Evolutionary conservation across 2,888 invertebrate species (phyloP).

Genomic region (Hirtodrosophila alboralis): DNA sequence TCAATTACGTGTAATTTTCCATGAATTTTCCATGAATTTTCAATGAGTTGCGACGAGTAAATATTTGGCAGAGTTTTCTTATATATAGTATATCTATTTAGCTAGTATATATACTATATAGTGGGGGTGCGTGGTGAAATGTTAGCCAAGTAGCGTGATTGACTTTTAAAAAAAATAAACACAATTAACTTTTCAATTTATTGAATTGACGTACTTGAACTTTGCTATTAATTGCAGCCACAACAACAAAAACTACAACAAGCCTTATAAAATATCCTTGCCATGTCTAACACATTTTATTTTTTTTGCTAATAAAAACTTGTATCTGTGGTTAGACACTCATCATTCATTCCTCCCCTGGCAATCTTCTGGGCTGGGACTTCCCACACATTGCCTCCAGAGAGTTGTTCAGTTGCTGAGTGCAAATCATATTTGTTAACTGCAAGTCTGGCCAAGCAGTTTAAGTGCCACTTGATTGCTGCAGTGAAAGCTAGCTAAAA

Average conservation of each 20-base stretch:
- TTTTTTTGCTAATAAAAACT: conserved; percentile 22
- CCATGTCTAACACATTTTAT: conserved; percentile 10
- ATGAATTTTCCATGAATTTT: conserved; percentile 70
- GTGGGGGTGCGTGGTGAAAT: conserved; percentile 12
- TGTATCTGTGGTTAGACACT: conserved; percentile 2
- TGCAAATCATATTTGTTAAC: conserved; percentile 35
- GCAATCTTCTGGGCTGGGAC: neutral
- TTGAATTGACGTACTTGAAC: conserved; percentile 45
- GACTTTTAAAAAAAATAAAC: conserved; percentile 61
- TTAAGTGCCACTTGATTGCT: conserved; percentile 18
- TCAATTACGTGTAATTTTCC: conserved; percentile 51
- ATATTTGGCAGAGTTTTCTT: conserved; percentile 48
- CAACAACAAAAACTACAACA: conserved; percentile 10
- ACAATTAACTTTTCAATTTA: conserved; percentile 61
- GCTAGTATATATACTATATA: too few species aligned
- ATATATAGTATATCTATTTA: too few species aligned
- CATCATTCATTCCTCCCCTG: neutral
- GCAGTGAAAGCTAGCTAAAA: too few species aligned
- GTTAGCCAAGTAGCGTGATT: conserved; percentile 16
- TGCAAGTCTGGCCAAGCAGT: conserved; percentile 21
- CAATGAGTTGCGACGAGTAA: conserved; percentile 58
- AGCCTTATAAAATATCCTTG: too few species aligned
- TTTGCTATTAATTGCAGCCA: conserved; percentile 15
- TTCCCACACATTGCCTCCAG: too few species aligned
- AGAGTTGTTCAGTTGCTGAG: conserved; percentile 6